These are phyloP conservation scores for Danionella dracula DNA, from an alignment of 2,797 vertebrate species.

Conservation along the genomic window DNA sequence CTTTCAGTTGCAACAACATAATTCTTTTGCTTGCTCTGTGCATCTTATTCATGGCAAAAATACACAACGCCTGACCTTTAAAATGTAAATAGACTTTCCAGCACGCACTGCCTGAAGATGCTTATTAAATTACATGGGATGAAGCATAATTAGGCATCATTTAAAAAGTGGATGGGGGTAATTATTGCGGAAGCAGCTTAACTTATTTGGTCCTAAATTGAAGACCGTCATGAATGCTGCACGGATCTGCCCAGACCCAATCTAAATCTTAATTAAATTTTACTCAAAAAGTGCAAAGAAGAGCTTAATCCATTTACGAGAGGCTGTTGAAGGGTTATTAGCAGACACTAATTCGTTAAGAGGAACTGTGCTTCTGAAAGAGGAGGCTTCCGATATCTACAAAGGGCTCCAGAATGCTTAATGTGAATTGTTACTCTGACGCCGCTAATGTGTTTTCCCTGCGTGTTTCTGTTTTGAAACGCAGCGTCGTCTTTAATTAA, in stretches of 20 bases:
- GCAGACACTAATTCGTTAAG: slow-evolving; percentile 75
- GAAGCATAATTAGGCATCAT: slow-evolving; percentile 72
- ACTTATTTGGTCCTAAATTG: slow-evolving; percentile 73
- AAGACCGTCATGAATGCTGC: slow-evolving; percentile 65
- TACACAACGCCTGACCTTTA: slow-evolving; percentile 57
- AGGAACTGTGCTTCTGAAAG: slow-evolving; percentile 68
- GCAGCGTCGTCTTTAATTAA: slow-evolving; percentile 60
- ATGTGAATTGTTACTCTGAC: slow-evolving; percentile 56
- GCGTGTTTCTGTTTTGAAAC: slow-evolving; percentile 57
- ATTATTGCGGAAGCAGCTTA: slow-evolving; percentile 77
- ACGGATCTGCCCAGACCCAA: slow-evolving; percentile 73
- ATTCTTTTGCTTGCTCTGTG: slow-evolving; percentile 15
- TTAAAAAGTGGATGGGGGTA: slow-evolving; percentile 70
- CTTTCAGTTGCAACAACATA: too few relatives aligned
- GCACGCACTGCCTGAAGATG: slow-evolving; percentile 49
- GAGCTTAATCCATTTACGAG: slow-evolving; percentile 73
- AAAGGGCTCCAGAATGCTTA: slow-evolving; percentile 73
- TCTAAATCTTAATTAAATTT: slow-evolving; percentile 82
- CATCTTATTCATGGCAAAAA: slow-evolving; percentile 40
- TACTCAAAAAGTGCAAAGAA: slow-evolving; percentile 70
- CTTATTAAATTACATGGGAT: slow-evolving; percentile 72
- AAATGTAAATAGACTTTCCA: slow-evolving; percentile 54
- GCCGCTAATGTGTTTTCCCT: slow-evolving; percentile 51
- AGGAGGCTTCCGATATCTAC: slow-evolving; percentile 56
- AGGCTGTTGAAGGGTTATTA: slow-evolving; percentile 74